A percentile compares a stretch with the other conserved stretches of the same genome.
phyloP scores from a whole-genome alignment of 2,888 invertebrate genomes.

The Liodrosophila aerea region DNA sequence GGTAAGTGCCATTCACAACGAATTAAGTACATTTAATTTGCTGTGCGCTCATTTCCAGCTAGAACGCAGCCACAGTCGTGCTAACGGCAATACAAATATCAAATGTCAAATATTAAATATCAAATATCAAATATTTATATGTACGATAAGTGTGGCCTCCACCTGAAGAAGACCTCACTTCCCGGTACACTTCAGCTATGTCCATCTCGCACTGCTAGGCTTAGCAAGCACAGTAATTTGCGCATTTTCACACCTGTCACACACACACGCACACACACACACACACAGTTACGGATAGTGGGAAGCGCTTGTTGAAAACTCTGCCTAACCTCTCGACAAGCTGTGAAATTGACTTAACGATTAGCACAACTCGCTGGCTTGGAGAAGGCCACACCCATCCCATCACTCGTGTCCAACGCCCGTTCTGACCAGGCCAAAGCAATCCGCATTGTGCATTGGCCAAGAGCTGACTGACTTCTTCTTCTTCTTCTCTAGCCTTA shows the following conservation, averaged over 20 bases:
- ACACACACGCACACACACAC: constrained; percentile 1
- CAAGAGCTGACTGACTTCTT: background rate
- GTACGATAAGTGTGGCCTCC: constrained; percentile 47
- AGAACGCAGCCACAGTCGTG: no score
- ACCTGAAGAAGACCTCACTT: background rate
- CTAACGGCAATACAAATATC: constrained; percentile 2
- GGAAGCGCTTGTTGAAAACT: constrained; percentile 28
- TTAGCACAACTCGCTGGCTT: constrained; percentile 46
- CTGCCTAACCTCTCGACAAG: constrained; percentile 45
- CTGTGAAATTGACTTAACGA: constrained; percentile 59
- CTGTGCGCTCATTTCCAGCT: no score
- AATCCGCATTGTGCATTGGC: no score
- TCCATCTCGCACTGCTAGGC: no score
- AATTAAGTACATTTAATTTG: no score
- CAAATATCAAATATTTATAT: constrained; percentile 33
- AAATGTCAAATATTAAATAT: constrained; percentile 45
- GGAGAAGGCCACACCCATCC: constrained; percentile 31
- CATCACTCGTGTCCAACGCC: background rate
- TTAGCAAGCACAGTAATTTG: constrained; percentile 11
- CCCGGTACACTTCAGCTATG: no score
- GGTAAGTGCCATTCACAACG: no score
- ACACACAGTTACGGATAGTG: background rate
- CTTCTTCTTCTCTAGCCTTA: constrained; percentile 3
- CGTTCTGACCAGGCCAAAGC: constrained; percentile 6
- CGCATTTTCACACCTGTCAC: constrained; percentile 32